Percentiles rank a stretch among this genome's conserved stretches.
phyloP scores from a whole-genome alignment of 2,888 invertebrate genomes.

The Drosophila birchii region DNA sequence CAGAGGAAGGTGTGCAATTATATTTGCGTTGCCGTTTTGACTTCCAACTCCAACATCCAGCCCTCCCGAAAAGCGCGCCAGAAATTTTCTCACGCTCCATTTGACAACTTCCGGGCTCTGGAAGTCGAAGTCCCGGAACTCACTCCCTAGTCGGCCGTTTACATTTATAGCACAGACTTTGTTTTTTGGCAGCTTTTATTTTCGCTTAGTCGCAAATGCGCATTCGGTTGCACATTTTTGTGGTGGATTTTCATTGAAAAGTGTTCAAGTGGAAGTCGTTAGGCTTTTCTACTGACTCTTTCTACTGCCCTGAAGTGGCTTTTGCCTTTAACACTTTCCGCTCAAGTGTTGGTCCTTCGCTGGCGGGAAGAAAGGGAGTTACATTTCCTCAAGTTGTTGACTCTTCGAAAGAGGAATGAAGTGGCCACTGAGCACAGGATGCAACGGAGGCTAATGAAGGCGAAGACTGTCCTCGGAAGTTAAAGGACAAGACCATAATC shows the following conservation, averaged over 20 bases:
- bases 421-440: not conserved
- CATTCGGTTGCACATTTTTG: conserved; percentile 76
- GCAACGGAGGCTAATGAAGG: conserved; percentile 16
- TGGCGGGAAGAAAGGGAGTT: conserved; percentile 31
- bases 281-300: conserved; percentile 68
- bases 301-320: conserved; percentile 53
- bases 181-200: conserved; percentile 49
- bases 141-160: conserved; percentile 55
- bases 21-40: conserved; percentile 66
- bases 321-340: conserved; percentile 67
- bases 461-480: conserved; percentile 7
- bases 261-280: conserved; percentile 80
- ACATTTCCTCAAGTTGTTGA: conserved; percentile 36
- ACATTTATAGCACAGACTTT: conserved; percentile 39
- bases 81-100: conserved; percentile 74
- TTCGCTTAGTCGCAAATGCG: conserved; percentile 67
- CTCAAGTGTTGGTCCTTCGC: conserved; percentile 51
- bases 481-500: conserved; percentile 10
- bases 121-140: conserved; percentile 24
- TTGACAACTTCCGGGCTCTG: conserved; percentile 66
- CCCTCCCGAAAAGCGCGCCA: conserved; percentile 67
- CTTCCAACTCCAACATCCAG: conserved; percentile 44
- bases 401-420: conserved; percentile 25
- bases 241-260: conserved; percentile 72
- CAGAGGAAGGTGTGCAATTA: conserved; percentile 70